Evolutionary conservation across 2,113 vertebrate species (phyloP).

Genomic region (Limnothrissa miodon): DNA sequence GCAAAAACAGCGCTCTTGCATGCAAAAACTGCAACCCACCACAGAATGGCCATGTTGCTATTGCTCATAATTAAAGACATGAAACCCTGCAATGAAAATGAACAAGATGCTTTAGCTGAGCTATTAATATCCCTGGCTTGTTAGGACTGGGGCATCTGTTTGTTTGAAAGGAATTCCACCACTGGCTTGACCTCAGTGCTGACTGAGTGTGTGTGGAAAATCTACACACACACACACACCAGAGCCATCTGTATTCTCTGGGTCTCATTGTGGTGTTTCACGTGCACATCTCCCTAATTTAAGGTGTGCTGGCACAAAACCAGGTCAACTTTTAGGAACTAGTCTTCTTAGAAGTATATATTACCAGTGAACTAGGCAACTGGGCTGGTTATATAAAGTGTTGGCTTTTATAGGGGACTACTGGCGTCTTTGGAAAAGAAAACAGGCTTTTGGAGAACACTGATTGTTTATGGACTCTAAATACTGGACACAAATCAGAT

Average conservation of each 20-base stretch:
- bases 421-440: background rate
- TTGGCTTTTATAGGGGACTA: background rate
- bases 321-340: constrained; percentile 13
- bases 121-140: constrained; percentile 33
- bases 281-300: constrained; percentile 17
- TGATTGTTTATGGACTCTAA: background rate
- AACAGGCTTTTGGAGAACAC: background rate
- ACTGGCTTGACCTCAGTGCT: background rate
- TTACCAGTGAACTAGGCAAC: background rate
- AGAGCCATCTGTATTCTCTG: background rate
- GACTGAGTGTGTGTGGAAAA: constrained; percentile 15
- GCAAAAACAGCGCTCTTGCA: background rate
- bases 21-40: background rate
- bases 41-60: background rate
- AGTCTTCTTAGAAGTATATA: constrained; percentile 4
- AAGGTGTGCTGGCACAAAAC: constrained; percentile 19
- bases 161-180: constrained; percentile 24
- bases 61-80: constrained; percentile 39
- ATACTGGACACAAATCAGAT: background rate
- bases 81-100: constrained; percentile 29
- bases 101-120: constrained; percentile 11
- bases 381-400: background rate
- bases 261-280: background rate
- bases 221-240: background rate
- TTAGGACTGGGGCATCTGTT: constrained; percentile 22